phyloP scores from a whole-genome alignment of 2,113 vertebrate species.

The Colius striatus region DNA sequence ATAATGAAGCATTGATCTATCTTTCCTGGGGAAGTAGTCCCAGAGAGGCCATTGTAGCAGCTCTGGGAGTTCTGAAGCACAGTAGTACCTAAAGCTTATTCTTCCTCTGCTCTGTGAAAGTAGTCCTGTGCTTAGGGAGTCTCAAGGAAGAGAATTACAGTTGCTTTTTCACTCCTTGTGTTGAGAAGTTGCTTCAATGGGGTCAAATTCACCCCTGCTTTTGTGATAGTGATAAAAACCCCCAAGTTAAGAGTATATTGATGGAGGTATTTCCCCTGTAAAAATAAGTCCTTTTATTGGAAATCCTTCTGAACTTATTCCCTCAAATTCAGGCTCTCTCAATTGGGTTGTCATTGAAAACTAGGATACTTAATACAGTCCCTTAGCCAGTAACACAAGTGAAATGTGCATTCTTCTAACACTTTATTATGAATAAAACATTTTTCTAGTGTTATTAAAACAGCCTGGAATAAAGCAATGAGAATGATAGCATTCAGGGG shows the following conservation, averaged over 20 bases:
- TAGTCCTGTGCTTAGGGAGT: background rate
- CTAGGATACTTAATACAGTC: background rate
- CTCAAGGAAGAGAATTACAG: background rate
- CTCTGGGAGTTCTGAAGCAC: background rate
- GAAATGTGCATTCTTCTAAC: background rate
- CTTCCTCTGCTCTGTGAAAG: background rate
- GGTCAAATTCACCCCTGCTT: background rate
- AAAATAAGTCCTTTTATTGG: background rate
- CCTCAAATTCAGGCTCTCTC: background rate
- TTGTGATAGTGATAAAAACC: background rate
- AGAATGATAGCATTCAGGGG: background rate
- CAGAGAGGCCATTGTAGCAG: background rate
- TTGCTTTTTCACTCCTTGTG: background rate
- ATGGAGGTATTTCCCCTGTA: background rate
- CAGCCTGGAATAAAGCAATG: background rate
- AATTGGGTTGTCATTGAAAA: background rate
- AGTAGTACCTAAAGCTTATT: background rate
- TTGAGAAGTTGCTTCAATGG: background rate
- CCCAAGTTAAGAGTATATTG: background rate
- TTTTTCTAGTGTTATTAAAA: background rate
- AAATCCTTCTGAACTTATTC: background rate
- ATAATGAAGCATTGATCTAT: background rate
- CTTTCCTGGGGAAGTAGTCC: background rate
- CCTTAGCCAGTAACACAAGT: background rate
- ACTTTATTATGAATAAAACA: constrained; percentile 10